Evolutionary conservation across 2,113 vertebrate genomes (phyloP).

Genomic region (Illadopsis cleaveri): DNA sequence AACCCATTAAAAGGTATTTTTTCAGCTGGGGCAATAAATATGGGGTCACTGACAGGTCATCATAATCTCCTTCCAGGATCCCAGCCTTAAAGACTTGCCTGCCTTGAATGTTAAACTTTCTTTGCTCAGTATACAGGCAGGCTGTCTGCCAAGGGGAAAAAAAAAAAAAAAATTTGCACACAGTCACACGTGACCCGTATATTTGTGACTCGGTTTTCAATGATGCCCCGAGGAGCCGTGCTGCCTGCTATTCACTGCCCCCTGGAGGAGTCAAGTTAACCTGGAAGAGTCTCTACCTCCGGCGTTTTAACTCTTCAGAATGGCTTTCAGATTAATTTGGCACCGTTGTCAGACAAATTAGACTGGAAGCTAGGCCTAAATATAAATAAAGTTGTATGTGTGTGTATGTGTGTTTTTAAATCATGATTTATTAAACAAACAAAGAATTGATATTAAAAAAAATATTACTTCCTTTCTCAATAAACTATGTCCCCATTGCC

Average conservation of each 20-base stretch:
- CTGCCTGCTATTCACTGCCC: neutral
- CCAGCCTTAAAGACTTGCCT: neutral
- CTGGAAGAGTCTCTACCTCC: neutral
- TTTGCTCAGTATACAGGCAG: neutral
- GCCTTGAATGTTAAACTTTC: neutral
- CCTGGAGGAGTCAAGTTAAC: neutral
- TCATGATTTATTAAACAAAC: neutral
- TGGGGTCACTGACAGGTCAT: neutral
- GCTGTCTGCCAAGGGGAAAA: neutral
- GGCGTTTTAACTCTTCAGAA: neutral
- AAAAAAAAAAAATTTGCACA: fast-evolving
- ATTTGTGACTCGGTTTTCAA: neutral
- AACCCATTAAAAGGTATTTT: neutral
- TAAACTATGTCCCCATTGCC: neutral
- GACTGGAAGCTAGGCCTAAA: neutral
- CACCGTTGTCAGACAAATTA: neutral
- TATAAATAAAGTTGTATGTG: neutral
- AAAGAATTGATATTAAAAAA: neutral
- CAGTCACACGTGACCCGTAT: neutral
- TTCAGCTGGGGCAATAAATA: neutral
- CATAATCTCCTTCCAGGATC: neutral
- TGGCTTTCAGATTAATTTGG: neutral
- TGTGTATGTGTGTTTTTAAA: neutral
- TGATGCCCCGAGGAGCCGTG: neutral
- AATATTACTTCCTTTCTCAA: neutral